Conservation (phyloP, 2,888 invertebrate species). For the Eilema griseolum region DNA sequence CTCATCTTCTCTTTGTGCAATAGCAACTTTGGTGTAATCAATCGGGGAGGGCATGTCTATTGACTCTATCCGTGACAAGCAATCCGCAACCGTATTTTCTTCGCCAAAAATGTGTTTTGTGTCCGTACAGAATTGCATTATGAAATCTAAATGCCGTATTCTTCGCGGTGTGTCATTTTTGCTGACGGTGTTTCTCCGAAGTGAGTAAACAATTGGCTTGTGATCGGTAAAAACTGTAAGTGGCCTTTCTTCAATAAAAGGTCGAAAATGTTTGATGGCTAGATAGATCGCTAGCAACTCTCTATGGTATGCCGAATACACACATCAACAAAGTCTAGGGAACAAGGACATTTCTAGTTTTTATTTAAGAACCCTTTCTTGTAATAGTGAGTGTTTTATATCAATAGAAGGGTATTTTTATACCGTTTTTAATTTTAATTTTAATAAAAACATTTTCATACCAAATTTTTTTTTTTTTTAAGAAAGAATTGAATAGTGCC, state of each 20-base stretch:
- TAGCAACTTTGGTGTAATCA: background rate
- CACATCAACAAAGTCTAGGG: too few relatives aligned
- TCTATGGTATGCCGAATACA: background rate
- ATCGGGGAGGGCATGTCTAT: background rate
- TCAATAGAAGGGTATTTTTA: too few relatives aligned
- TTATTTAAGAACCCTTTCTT: too few relatives aligned
- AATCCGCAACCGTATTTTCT: conserved; percentile 8
- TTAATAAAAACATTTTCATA: too few relatives aligned
- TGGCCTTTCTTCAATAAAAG: background rate
- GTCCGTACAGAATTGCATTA: background rate
- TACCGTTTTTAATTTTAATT: too few relatives aligned
- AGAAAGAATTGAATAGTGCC: too few relatives aligned
- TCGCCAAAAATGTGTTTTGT: background rate
- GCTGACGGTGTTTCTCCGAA: background rate
- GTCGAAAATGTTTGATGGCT: conserved; percentile 1
- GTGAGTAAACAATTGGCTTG: conserved; percentile 4
- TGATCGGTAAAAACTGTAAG: conserved; percentile 13
- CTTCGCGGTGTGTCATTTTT: conserved; percentile 3
- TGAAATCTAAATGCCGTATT: background rate
- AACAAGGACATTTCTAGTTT: too few relatives aligned
- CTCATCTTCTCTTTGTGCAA: background rate
- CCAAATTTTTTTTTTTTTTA: too few relatives aligned
- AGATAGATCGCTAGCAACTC: conserved; percentile 9
- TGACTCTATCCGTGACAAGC: background rate
- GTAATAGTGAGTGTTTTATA: too few relatives aligned